Evolutionary conservation across 2,113 vertebrate species (phyloP), one percentile per base, ranked within the genome.

Genomic region (Coracopsis vasa): DNA sequence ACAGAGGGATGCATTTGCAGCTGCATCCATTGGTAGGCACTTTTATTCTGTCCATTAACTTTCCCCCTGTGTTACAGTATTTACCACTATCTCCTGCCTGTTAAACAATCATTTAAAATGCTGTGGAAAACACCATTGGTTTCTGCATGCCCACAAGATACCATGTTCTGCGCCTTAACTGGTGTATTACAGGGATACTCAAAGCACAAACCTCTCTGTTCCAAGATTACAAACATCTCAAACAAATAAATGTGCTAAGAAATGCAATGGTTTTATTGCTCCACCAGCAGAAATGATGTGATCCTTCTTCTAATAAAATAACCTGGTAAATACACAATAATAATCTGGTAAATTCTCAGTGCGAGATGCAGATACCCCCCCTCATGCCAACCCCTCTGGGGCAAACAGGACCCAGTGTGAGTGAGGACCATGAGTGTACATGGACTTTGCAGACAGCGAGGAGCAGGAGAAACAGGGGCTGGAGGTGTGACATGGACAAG

Each of bases 391-490:
- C 7, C 6, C 35, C 33, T 24, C 1, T 25, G 5, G 5, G 15
- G 37, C n/a, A 72, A 80, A 80, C 28, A 50, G 41, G 25, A 5
- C 17, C 23, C 8, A 0, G 27, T 11, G 48, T n/a, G 44, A 28
- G 20, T 4, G 28, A 16, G 7, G 9, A n/a, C 23, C 6, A 0
- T 0, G 2, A 29, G 24, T 4, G 12, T 19, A 11, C 1, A 1
- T 25, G 31, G 33, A n/a, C 54, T n/a, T 9, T 23, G 37, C 35
- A 39, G 64, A 42, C 16, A 41, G n/a, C 54, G 41, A 15, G 35
- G 54, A 58, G 54, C 13, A 58, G 33, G 7, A 45, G n/a, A 27
- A 16, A 23, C 6, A 13, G 31, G 35, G 27, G 35, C 42, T 27
- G 41, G 24, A 62, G 53, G 27, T 18, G 24, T 27, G n/a, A 47